Evolutionary conservation across 2,113 vertebrate genomes (phyloP).

Genomic region (Chionis minor): DNA sequence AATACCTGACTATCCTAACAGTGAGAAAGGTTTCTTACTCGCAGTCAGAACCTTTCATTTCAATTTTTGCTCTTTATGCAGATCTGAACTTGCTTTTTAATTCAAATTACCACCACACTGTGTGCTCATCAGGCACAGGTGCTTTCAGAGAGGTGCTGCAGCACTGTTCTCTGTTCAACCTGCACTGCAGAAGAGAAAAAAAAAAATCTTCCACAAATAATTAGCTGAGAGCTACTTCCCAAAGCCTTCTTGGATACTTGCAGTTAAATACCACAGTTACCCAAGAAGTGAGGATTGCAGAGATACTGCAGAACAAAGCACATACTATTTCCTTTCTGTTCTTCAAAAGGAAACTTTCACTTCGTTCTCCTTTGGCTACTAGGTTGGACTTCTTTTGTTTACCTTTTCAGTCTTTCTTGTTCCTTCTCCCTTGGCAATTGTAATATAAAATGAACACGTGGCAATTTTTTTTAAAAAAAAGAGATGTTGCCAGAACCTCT

Average conservation of each 20-base stretch:
- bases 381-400: background rate
- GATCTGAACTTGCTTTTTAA: background rate
- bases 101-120: background rate
- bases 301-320: background rate
- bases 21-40: background rate
- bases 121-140: background rate
- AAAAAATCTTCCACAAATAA: background rate
- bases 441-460: conserved; percentile 22
- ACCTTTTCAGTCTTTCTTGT: background rate
- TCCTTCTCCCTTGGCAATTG: conserved; percentile 1
- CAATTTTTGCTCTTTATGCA: background rate
- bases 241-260: background rate
- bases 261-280: background rate
- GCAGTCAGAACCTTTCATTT: background rate
- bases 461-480: background rate
- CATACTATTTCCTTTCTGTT: background rate
- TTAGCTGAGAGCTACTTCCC: background rate
- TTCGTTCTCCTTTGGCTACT: background rate
- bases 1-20: background rate
- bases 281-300: background rate
- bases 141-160: background rate
- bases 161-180: background rate
- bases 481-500: background rate
- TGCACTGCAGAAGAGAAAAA: background rate
- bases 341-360: background rate